phyloP scores from a whole-genome alignment of 2,888 invertebrate species.

The Ectemnius continuus region DNA sequence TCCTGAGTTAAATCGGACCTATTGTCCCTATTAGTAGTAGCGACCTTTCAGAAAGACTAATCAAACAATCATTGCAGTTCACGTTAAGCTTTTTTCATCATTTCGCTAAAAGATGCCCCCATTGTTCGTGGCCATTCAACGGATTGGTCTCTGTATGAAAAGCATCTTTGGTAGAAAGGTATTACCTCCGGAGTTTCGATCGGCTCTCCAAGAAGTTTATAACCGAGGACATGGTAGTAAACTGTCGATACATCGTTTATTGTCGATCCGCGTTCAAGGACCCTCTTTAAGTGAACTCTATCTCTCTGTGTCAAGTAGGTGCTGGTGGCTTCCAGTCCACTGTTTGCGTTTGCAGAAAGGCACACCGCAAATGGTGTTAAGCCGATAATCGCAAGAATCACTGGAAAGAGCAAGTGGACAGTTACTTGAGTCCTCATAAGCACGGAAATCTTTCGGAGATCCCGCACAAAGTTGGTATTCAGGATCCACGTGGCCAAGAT shows the following conservation, averaged over 20 bases:
- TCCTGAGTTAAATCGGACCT: too few species aligned
- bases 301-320: conserved; percentile 71
- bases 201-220: conserved; percentile 83
- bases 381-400: conserved; percentile 23
- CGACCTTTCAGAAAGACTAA: conserved; percentile 74
- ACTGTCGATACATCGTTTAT: conserved; percentile 82
- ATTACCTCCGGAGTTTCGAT: conserved; percentile 79
- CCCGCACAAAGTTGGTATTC: too few species aligned
- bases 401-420: conserved; percentile 16
- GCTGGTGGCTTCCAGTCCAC: conserved; percentile 69
- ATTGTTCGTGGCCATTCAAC: background rate
- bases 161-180: background rate
- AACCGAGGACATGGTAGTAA: conserved; percentile 87
- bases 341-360: conserved; percentile 37
- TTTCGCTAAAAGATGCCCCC: conserved; percentile 17
- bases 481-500: too few species aligned
- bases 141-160: background rate
- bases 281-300: conserved; percentile 68
- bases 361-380: conserved; percentile 11
- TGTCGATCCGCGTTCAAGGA: conserved; percentile 70
- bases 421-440: too few species aligned
- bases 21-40: background rate
- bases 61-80: conserved; percentile 71
- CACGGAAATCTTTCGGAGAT: too few species aligned
- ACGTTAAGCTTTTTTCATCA: conserved; percentile 68